Evolutionary conservation across 2,113 vertebrate genomes (phyloP).

Genomic region (Glareola pratincola): DNA sequence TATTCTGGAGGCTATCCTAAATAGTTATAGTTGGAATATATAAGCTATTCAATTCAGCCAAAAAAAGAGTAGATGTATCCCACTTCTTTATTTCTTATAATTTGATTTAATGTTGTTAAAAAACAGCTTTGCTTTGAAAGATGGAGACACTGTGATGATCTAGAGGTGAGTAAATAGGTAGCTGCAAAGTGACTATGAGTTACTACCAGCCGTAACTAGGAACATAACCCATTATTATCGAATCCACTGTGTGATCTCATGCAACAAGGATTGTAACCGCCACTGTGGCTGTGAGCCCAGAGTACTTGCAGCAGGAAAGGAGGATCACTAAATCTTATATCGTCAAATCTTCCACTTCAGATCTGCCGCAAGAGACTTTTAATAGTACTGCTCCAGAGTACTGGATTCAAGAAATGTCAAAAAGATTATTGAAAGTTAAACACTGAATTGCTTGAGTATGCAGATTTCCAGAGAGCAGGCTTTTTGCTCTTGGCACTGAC

Average conservation of each 20-base stretch:
- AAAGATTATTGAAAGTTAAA: conserved; percentile 45
- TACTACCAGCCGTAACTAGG: neutral
- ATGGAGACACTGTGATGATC: neutral
- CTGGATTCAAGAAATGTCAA: conserved; percentile 22
- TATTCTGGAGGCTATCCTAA: neutral
- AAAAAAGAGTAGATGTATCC: neutral
- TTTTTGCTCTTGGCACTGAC: conserved; percentile 47
- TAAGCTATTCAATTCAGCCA: neutral
- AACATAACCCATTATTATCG: neutral
- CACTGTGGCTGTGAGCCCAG: neutral
- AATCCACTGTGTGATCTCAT: neutral
- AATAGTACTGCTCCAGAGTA: neutral
- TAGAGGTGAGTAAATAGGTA: neutral
- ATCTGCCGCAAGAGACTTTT: neutral
- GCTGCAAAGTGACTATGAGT: neutral
- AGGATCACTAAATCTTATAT: neutral
- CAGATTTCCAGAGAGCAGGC: neutral
- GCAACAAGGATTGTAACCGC: neutral
- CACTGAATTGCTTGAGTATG: conserved; percentile 11
- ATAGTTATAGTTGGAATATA: neutral
- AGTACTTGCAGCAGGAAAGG: neutral
- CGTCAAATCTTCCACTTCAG: neutral
- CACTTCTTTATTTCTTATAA: neutral
- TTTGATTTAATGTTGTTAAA: neutral
- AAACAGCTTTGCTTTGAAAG: neutral